Evolutionary conservation across 2,113 vertebrate species (phyloP).

Genomic region (Mormyrus iriodes): DNA sequence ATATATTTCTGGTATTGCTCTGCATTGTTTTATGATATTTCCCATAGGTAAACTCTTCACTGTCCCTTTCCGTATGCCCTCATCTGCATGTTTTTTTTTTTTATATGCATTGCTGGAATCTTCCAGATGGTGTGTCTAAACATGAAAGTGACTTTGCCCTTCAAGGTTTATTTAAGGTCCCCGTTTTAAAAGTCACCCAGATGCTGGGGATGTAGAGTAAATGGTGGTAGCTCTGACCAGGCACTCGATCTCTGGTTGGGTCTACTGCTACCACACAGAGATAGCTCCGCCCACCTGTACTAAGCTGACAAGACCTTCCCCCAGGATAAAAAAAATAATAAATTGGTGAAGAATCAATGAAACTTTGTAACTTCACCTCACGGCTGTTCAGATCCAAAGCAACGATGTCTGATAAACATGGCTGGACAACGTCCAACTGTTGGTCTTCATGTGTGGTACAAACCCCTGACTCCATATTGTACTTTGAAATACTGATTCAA

Average conservation of each 20-base stretch:
- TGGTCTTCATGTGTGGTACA: not conserved
- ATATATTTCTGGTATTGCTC: not conserved
- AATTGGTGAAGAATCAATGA: not conserved
- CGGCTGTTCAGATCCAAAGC: not conserved
- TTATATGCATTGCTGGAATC: constrained; percentile 7
- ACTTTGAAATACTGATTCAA: not conserved
- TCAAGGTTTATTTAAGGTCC: constrained; percentile 12
- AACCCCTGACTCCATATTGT: not conserved
- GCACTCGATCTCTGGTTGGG: not conserved
- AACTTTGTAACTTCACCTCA: not conserved
- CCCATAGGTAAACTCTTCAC: not conserved
- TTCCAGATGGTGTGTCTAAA: not conserved
- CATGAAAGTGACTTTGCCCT: not conserved
- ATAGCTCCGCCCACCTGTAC: not conserved
- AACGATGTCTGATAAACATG: not conserved
- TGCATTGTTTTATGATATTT: not conserved
- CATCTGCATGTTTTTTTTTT: constrained; percentile 9
- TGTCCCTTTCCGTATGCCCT: not conserved
- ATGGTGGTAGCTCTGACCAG: not conserved
- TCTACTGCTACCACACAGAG: not conserved
- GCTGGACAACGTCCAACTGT: not conserved
- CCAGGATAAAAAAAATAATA: not conserved
- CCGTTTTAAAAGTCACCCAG: not conserved
- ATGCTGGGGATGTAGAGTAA: not conserved
- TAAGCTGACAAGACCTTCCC: constrained; percentile 4